Evolutionary conservation across 2,113 vertebrate species (phyloP).

Genomic region (Ciconia boyciana): DNA sequence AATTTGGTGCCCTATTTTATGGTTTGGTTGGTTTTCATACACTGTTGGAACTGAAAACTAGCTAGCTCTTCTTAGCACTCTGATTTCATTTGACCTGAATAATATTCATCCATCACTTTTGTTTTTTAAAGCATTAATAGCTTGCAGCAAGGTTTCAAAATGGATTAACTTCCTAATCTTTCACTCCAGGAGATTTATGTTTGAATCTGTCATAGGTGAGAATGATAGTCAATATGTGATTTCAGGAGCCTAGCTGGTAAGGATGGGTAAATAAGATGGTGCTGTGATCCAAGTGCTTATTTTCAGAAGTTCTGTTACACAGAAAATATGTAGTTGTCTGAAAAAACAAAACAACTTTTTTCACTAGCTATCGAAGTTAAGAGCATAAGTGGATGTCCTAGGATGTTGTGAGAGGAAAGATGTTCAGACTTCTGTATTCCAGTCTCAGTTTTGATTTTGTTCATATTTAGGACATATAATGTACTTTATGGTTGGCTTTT

Average conservation of each 20-base stretch:
- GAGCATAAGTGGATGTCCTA: not conserved
- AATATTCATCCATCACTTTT: conserved; percentile 46
- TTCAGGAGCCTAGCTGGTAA: not conserved
- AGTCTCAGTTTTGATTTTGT: not conserved
- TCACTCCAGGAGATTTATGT: not conserved
- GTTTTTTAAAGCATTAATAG: conserved; percentile 47
- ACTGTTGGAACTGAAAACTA: not conserved
- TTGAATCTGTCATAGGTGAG: conserved; percentile 15
- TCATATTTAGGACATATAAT: not conserved
- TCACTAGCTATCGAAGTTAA: not conserved
- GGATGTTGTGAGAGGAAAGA: not conserved
- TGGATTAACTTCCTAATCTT: conserved; percentile 45
- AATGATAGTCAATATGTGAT: conserved; percentile 28
- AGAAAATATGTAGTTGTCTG: not conserved
- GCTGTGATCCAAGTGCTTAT: not conserved
- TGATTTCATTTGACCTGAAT: conserved; percentile 21
- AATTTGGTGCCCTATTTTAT: not conserved
- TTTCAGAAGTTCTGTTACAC: not conserved
- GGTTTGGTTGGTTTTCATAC: not conserved
- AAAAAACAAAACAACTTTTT: not conserved
- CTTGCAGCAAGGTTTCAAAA: conserved; percentile 27
- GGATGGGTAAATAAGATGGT: not conserved
- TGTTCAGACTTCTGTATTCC: not conserved
- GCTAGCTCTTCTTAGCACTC: not conserved
- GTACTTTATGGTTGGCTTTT: not conserved